A percentile compares a stretch with the other conserved stretches of the same genome.
Conservation (phyloP, 2,888 invertebrate genomes). For the Neoitamus cyanurus region DNA sequence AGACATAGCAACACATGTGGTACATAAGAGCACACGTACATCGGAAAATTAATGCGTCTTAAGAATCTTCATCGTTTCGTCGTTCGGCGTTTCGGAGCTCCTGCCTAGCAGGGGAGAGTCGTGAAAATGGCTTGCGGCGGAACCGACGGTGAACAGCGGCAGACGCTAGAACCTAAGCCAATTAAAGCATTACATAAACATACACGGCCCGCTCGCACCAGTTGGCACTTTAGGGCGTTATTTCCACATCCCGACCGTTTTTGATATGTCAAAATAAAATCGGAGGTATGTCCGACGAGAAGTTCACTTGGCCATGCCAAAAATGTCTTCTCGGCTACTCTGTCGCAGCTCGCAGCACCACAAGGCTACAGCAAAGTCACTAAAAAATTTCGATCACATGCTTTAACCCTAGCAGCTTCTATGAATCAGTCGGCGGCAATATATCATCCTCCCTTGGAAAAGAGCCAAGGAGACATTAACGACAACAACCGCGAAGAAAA, state of each 20-base stretch:
- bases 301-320: slow-evolving; percentile 19
- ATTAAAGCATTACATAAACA: neutral
- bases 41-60: slow-evolving; percentile 38
- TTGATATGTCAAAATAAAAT: slow-evolving; percentile 3
- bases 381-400: slow-evolving; percentile 34
- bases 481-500: slow-evolving; percentile 19
- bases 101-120: neutral
- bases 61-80: neutral
- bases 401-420: slow-evolving; percentile 11
- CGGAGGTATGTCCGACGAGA: neutral
- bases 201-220: neutral
- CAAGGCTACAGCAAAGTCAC: slow-evolving; percentile 31
- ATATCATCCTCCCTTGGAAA: slow-evolving; percentile 46
- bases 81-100: neutral
- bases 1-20: slow-evolving; percentile 36
- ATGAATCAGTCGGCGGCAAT: slow-evolving; percentile 45
- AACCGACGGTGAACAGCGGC: neutral
- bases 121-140: neutral
- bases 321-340: neutral
- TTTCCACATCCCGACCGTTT: neutral
- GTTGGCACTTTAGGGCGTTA: neutral
- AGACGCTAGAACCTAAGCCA: neutral
- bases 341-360: neutral
- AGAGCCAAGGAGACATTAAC: slow-evolving; percentile 47
- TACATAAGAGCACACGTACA: slow-evolving; percentile 21